phyloP scores from a whole-genome alignment of 2,113 vertebrate species.

The Oreotrochilus melanogaster region DNA sequence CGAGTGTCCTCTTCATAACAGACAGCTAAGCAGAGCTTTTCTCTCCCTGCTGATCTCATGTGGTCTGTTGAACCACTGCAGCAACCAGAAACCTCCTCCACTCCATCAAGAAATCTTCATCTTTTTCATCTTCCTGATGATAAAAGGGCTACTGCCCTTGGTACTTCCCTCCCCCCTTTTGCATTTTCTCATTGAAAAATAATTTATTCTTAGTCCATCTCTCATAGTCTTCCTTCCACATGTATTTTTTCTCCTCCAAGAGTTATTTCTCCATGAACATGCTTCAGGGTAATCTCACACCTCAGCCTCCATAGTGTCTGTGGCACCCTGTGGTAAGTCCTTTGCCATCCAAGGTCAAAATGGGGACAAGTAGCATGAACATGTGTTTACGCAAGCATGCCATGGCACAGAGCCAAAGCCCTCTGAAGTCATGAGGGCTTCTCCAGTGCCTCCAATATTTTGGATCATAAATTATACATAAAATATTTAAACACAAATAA shows the following conservation, averaged over 20 bases:
- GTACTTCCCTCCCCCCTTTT: not conserved
- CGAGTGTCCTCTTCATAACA: not conserved
- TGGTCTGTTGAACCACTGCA: not conserved
- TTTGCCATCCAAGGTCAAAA: not conserved
- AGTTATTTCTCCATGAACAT: fast-evolving
- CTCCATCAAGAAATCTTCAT: not conserved
- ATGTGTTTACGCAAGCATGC: not conserved
- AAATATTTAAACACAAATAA: conserved; percentile 18
- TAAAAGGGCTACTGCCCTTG: not conserved
- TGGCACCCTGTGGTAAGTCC: fast-evolving
- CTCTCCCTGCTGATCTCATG: not conserved
- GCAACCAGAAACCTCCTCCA: not conserved
- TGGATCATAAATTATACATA: not conserved
- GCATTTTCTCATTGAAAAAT: not conserved
- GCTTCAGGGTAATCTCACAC: not conserved
- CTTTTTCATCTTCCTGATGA: not conserved
- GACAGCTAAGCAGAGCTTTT: not conserved
- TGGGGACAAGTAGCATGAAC: not conserved
- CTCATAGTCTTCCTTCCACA: not conserved
- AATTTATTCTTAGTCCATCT: not conserved
- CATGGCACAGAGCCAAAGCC: not conserved
- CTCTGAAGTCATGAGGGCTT: not conserved
- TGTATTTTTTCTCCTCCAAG: not conserved
- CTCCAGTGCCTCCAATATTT: not conserved
- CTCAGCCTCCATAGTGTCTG: not conserved